phyloP scores from a whole-genome alignment of 2,888 invertebrate species.

The Malthinus flaveolus region DNA sequence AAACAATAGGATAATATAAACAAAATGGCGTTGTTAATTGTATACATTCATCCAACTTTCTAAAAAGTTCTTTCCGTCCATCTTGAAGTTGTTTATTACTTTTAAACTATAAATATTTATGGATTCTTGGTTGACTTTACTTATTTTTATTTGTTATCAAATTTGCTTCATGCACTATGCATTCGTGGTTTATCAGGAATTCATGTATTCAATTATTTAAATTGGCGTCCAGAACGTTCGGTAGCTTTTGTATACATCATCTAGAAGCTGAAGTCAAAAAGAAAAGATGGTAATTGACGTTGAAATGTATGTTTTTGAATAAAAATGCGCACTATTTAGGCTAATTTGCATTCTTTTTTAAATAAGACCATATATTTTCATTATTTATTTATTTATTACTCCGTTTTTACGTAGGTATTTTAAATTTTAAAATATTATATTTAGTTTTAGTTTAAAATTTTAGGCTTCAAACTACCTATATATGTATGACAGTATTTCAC shows the following conservation, averaged over 20 bases:
- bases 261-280: slow-evolving; percentile 38
- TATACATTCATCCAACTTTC: slow-evolving; percentile 34
- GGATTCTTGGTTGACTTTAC: slow-evolving; percentile 51
- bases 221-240: slow-evolving; percentile 49
- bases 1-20: slow-evolving; percentile 37
- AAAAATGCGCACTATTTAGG: slow-evolving; percentile 30
- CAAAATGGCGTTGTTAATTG: slow-evolving; percentile 41
- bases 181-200: slow-evolving; percentile 55
- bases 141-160: slow-evolving; percentile 57
- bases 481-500: no score
- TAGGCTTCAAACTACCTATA: no score
- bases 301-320: slow-evolving; percentile 32
- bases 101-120: slow-evolving; percentile 53
- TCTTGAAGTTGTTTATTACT: slow-evolving; percentile 45
- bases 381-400: no score
- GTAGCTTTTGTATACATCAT: slow-evolving; percentile 36
- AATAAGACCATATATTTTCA: background rate
- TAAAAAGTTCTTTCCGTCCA: slow-evolving; percentile 30
- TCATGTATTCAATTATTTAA: slow-evolving; percentile 58
- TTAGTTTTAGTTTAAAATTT: no score
- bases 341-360: slow-evolving; percentile 6
- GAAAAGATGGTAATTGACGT: slow-evolving; percentile 49
- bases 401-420: no score
- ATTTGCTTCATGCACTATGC: slow-evolving; percentile 56
- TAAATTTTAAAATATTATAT: no score